A percentile compares a stretch with the other conserved stretches of the same genome.
phyloP scores from a whole-genome alignment of 2,113 vertebrate species.

The cat (Felis catus) region F.catus_Fca126_mat1.0 CM031419.1:43482001-43482500 shows the following conservation, averaged over 20 bases:
- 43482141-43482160: conserved; percentile 13
- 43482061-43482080: conserved; percentile 22
- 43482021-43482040: background rate
- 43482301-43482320: background rate
- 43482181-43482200: conserved; percentile 42
- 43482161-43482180: conserved; percentile 42
- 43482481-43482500: background rate
- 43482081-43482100: conserved; percentile 23
- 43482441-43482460: background rate
- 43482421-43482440: background rate
- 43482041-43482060: conserved; percentile 10
- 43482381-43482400: background rate
- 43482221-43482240: background rate
- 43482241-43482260: background rate
- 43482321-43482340: background rate
- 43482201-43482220: conserved; percentile 49
- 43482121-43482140: background rate
- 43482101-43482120: conserved; percentile 7
- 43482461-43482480: background rate
- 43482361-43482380: conserved; percentile 3
- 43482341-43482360: background rate
- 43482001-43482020: fast-evolving
- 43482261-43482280: background rate
- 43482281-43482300: background rate
- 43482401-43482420: background rate